Conservation (phyloP, 2,888 invertebrate species). For the Noctua fimbriata region DNA sequence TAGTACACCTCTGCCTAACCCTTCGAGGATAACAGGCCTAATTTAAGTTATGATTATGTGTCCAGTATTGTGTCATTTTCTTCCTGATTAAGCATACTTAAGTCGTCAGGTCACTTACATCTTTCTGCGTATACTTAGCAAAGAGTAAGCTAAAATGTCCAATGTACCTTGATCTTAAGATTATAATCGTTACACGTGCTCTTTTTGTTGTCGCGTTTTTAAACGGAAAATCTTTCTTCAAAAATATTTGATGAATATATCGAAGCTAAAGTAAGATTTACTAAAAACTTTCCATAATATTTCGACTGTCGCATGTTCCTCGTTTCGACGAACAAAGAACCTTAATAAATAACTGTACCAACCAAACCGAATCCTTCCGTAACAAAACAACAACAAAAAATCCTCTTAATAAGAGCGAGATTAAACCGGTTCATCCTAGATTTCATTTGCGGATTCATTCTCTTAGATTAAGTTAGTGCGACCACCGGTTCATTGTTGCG, state of each 20-base stretch:
- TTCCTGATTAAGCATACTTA: neutral
- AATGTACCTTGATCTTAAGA: neutral
- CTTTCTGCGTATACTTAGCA: neutral
- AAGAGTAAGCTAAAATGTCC: neutral
- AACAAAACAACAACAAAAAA: slow-evolving; percentile 35
- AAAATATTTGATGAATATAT: neutral
- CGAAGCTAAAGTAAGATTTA: slow-evolving; percentile 2
- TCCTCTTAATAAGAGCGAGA: slow-evolving; percentile 68
- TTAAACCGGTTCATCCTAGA: slow-evolving; percentile 79
- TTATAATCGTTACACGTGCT: slow-evolving; percentile 9
- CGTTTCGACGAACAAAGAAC: slow-evolving; percentile 23
- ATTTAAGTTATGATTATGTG: neutral
- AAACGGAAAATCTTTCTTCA: neutral
- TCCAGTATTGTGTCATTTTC: neutral
- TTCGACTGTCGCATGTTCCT: neutral
- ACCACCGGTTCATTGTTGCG: slow-evolving; percentile 80
- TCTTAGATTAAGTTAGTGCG: slow-evolving; percentile 84
- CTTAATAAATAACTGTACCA: slow-evolving; percentile 21
- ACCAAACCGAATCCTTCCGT: slow-evolving; percentile 30
- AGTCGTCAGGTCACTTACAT: neutral
- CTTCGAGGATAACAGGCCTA: neutral
- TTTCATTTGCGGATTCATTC: slow-evolving; percentile 85
- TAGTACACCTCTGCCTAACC: neutral
- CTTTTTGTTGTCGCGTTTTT: neutral
- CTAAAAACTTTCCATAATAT: neutral